Evolutionary conservation across 2,113 vertebrate genomes (phyloP).

Genomic region (Corythaeola cristata): DNA sequence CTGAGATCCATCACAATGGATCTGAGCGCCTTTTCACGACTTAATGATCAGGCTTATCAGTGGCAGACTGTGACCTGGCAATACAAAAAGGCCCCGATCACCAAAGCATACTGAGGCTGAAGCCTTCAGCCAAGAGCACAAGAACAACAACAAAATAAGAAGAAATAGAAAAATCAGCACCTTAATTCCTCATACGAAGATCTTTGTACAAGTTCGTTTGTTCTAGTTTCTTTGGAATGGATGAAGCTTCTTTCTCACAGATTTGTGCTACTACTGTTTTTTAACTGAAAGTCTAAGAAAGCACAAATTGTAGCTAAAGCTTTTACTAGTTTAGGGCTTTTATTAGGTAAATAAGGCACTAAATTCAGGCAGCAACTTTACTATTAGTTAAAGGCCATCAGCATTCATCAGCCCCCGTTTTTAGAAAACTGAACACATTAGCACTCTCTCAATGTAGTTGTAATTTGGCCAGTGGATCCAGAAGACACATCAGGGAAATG

Average conservation of each 20-base stretch:
- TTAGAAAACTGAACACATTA: accelerated
- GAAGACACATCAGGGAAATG: too few relatives aligned
- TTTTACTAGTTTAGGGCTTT: background rate
- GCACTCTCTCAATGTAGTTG: background rate
- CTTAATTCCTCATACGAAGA: background rate
- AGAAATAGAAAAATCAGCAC: background rate
- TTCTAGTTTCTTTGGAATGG: background rate
- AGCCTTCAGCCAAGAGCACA: background rate
- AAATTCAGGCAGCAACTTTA: background rate
- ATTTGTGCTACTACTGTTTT: background rate
- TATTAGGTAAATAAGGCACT: background rate
- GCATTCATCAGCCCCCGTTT: background rate
- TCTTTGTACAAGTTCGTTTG: background rate
- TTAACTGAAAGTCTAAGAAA: background rate
- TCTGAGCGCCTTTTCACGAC: background rate
- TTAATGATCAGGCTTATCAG: background rate
- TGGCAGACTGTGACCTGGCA: background rate
- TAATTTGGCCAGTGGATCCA: background rate
- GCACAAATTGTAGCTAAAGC: background rate
- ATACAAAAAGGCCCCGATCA: background rate
- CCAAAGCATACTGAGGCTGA: background rate
- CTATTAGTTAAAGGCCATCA: background rate
- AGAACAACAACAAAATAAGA: background rate
- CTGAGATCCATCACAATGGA: background rate
- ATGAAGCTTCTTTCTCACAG: background rate